Base-by-base conservation (phyloP, 2,797 vertebrate genomes). In the Brachyalestes nurse region DNA sequence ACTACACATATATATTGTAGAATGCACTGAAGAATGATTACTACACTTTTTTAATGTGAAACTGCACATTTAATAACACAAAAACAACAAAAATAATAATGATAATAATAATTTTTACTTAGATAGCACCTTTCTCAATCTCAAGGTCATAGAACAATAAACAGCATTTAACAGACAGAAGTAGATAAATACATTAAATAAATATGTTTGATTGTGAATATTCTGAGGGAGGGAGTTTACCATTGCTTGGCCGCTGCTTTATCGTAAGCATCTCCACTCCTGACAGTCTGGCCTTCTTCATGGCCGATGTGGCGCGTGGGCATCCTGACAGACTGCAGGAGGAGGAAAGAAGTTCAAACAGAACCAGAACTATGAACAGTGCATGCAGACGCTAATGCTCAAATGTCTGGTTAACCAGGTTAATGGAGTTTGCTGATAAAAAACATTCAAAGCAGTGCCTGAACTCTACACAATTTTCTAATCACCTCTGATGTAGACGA, bases 191-290 rank as follows among this genome's bases (percentile, higher is more conserved):
- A 34, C 34, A 34, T 34, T 2, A 2, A 34, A 34, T 34, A 34
- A 34, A 4, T 34, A 34, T 4, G 34, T 34, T 34, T 34, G 2
- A 34, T 34, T 34, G 34, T 34, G 34, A 34, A 34, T 34, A 34
- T 34, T 34, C 34, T 34, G 34, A 34, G 34, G 4, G 34, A 34
- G 34, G 34, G 34, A 34, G 34, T 34, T 34, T 92, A 98, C 98
- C 98, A 90, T 98, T 97, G 90, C 96, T 97, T 67, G 97, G 97
- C 82, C 97, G 92, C 85, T 99, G 97, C 79, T 99, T 98, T 95
- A 99, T 98, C 88, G 97, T 98, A 91, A 99, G 89, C 97, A 99
- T 97, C 90, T 99, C 97, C 87, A 97, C 96, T 57, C 97, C 97
- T 0, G 96, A 97, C 91, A 99, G 95, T 82, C 97, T 94, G 65